Conservation (phyloP, 1,140 invertebrate genomes). For the Drosophila yakuba region DNA sequence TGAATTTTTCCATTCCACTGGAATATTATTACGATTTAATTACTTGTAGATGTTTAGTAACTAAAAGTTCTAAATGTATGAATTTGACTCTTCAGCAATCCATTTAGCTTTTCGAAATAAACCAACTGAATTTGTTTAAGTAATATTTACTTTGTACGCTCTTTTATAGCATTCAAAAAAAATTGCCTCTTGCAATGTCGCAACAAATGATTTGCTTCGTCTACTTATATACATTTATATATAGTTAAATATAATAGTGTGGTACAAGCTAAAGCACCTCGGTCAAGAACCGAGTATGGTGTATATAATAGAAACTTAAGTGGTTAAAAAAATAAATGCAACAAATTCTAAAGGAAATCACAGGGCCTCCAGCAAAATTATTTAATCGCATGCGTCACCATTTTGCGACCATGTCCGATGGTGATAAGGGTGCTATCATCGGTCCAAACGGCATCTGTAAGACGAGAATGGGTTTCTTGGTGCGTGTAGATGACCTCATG, state of each 20-base stretch:
- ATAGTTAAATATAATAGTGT: not conserved
- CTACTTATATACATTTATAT: constrained; percentile 1
- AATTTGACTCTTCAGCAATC: constrained; percentile 40
- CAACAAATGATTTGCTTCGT: not conserved
- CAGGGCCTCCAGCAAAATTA: not conserved
- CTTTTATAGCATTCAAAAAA: too few species aligned
- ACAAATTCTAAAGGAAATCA: constrained; percentile 2
- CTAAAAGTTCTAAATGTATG: constrained; percentile 16
- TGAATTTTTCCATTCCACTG: constrained; percentile 1
- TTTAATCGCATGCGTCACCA: constrained; percentile 48
- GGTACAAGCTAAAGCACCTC: constrained; percentile 2
- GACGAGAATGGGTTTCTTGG: constrained; percentile 45
- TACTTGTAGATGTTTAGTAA: constrained; percentile 35
- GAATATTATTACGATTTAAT: constrained; percentile 14
- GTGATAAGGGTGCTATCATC: constrained; percentile 59
- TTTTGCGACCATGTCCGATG: constrained; percentile 59
- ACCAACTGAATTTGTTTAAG: constrained; percentile 20
- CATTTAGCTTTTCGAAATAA: constrained; percentile 38
- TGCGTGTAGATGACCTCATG: constrained; percentile 55
- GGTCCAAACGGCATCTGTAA: constrained; percentile 57
- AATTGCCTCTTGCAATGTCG: too few species aligned
- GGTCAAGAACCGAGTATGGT: constrained; percentile 2
- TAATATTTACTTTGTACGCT: not conserved
- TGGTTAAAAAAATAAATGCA: not conserved
- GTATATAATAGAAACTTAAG: not conserved